These are phyloP conservation scores for Betta splendens DNA, from an alignment of 2,797 vertebrate species.

Conservation along the genomic window DNA sequence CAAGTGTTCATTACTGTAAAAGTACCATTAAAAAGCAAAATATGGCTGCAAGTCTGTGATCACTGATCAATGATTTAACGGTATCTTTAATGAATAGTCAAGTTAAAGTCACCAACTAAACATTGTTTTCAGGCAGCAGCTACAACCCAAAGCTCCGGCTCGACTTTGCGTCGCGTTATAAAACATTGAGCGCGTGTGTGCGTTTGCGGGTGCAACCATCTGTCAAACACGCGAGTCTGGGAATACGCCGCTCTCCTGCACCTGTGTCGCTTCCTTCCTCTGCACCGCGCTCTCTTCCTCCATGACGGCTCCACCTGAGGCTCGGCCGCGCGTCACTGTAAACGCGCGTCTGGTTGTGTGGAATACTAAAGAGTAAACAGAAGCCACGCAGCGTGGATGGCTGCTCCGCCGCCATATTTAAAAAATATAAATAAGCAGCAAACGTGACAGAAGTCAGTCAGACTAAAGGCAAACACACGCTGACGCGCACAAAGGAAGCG, in stretches of 20 bases:
- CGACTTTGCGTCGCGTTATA: neutral
- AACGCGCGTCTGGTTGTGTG: slow-evolving; percentile 61
- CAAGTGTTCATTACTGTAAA: neutral
- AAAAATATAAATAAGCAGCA: slow-evolving; percentile 68
- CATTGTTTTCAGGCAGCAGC: too few species aligned
- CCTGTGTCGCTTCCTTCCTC: slow-evolving; percentile 35
- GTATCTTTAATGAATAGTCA: neutral
- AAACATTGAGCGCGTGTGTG: slow-evolving; percentile 25
- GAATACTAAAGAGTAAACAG: slow-evolving; percentile 69
- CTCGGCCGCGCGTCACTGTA: slow-evolving; percentile 49
- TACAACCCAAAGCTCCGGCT: neutral
- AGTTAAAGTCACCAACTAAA: neutral
- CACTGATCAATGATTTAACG: neutral
- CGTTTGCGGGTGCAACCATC: slow-evolving; percentile 25
- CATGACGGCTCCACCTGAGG: slow-evolving; percentile 54
- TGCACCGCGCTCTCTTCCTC: slow-evolving; percentile 21
- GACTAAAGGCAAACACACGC: slow-evolving; percentile 54
- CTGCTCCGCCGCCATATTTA: slow-evolving; percentile 53
- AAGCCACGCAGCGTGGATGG: slow-evolving; percentile 60
- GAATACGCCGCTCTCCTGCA: slow-evolving; percentile 16
- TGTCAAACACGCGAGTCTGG: slow-evolving; percentile 39
- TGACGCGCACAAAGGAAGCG: slow-evolving; percentile 37
- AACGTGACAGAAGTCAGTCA: slow-evolving; percentile 66
- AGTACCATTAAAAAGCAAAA: neutral
- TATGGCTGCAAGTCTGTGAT: neutral